Evolutionary conservation across 2,888 invertebrate genomes (phyloP).

Genomic region (Dexiosoma caninum): DNA sequence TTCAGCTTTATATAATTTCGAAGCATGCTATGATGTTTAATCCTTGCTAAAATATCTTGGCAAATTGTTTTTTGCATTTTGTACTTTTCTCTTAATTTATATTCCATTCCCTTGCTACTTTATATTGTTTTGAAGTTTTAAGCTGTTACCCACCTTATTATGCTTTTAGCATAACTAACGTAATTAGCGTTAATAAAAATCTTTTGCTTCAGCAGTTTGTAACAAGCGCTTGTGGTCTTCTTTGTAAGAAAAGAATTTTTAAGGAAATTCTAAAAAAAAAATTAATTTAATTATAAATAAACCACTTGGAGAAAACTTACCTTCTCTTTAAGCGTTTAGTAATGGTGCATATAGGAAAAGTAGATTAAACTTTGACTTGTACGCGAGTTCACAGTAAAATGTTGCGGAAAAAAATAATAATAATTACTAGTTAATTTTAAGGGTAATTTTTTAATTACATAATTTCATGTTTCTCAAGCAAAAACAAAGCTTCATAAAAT

Average conservation of each 20-base stretch:
- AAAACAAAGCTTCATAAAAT: too few species aligned
- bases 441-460: too few species aligned
- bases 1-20: not conserved
- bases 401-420: too few species aligned
- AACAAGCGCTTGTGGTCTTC: constrained; percentile 44
- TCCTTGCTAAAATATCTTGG: not conserved
- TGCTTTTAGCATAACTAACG: constrained; percentile 61
- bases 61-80: constrained; percentile 22
- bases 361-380: not conserved
- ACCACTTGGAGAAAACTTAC: constrained; percentile 38
- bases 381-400: not conserved
- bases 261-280: constrained; percentile 2
- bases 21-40: not conserved
- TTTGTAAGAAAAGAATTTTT: constrained; percentile 1
- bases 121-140: constrained; percentile 50
- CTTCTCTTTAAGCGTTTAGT: constrained; percentile 12
- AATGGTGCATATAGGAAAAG: not conserved
- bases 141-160: constrained; percentile 56
- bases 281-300: constrained; percentile 44
- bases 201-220: constrained; percentile 47
- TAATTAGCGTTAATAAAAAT: constrained; percentile 61
- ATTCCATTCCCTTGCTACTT: not conserved
- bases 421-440: too few species aligned
- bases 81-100: constrained; percentile 8
- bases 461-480: too few species aligned